phyloP scores from a whole-genome alignment of 2,113 vertebrate species.

The Archocentrus centrarchus region DNA sequence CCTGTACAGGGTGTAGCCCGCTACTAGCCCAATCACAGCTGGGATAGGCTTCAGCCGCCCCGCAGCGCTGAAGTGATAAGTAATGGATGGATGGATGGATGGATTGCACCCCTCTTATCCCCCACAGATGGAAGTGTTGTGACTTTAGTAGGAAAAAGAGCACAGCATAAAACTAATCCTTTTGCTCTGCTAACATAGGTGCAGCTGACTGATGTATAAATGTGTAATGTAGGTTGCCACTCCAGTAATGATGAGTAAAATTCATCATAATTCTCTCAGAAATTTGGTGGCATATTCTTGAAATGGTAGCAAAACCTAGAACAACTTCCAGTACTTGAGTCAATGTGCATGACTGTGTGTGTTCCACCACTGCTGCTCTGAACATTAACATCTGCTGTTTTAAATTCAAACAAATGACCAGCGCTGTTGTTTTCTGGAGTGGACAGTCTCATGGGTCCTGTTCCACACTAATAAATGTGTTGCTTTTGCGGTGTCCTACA shows the following conservation, averaged over 20 bases:
- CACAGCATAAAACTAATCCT: background rate
- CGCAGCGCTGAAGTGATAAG: background rate
- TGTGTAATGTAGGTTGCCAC: background rate
- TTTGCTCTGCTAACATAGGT: background rate
- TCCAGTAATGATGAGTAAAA: background rate
- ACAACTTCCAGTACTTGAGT: background rate
- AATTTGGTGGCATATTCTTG: background rate
- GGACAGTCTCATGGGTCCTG: conserved; percentile 24
- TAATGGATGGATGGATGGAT: background rate
- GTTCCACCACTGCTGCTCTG: background rate
- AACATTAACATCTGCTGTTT: conserved; percentile 12
- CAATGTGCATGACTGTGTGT: background rate
- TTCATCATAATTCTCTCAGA: background rate
- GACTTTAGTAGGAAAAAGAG: background rate
- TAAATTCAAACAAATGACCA: conserved; percentile 28
- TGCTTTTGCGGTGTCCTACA: conserved; percentile 12
- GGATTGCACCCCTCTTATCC: background rate
- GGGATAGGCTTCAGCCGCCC: background rate
- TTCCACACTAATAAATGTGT: conserved; percentile 46
- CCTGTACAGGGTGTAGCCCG: background rate
- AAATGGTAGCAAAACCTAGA: background rate
- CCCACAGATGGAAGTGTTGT: background rate
- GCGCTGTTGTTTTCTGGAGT: conserved; percentile 21
- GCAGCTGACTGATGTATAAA: background rate
- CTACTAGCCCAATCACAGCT: background rate